Evolutionary conservation across 2,888 invertebrate species (phyloP).

Genomic region (Leptothorax acervorum): DNA sequence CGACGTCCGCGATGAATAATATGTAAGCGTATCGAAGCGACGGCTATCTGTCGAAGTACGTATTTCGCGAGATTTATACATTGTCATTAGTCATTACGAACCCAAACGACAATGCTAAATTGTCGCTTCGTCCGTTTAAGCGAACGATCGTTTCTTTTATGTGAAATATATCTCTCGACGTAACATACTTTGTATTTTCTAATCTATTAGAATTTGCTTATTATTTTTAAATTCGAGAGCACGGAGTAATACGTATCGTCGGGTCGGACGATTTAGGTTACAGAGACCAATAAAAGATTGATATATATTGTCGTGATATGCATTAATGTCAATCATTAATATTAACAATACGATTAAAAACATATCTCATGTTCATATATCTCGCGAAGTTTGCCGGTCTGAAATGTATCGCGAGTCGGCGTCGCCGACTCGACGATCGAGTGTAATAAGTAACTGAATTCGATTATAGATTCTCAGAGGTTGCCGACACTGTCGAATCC

Average conservation of each 20-base stretch:
- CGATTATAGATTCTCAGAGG: too few species aligned
- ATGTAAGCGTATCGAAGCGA: not conserved
- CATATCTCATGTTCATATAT: too few species aligned
- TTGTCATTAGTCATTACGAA: not conserved
- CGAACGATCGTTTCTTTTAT: not conserved
- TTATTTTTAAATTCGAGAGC: not conserved
- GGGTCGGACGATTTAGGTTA: too few species aligned
- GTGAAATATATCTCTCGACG: not conserved
- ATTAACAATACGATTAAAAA: too few species aligned
- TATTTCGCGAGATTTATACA: not conserved
- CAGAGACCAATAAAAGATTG: too few species aligned
- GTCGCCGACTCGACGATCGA: too few species aligned
- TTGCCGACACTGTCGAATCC: too few species aligned
- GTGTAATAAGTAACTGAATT: too few species aligned
- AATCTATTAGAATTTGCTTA: not conserved
- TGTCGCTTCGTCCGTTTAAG: not conserved
- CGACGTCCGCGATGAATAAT: not conserved
- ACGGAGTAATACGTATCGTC: not conserved
- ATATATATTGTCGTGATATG: too few species aligned
- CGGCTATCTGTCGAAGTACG: not conserved
- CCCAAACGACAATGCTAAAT: not conserved
- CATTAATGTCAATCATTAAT: too few species aligned
- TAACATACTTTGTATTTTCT: not conserved
- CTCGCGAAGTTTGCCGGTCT: too few species aligned
- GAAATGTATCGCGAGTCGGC: too few species aligned